These are phyloP conservation scores for Eulemur albifrons DNA, from an alignment of 2,797 vertebrate species.

Conservation along the genomic window DNA sequence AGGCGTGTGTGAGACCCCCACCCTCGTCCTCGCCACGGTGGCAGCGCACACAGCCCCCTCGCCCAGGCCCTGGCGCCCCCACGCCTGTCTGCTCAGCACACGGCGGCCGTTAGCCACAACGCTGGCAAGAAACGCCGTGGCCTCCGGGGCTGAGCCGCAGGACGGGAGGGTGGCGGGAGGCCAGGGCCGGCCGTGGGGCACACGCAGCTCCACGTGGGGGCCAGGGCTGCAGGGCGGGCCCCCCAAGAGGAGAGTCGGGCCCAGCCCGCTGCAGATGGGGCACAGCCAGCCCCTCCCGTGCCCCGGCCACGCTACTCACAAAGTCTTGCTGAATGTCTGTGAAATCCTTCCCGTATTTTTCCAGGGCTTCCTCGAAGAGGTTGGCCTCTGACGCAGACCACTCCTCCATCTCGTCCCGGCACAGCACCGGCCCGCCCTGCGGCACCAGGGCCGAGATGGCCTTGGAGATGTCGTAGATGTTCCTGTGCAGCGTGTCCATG, in stretches of 20 bases:
- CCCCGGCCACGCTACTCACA: slow-evolving; percentile 86
- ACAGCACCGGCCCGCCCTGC: slow-evolving; percentile 96
- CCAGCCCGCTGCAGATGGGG: background rate
- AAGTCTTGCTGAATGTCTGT: slow-evolving; percentile 98
- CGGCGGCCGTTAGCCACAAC: background rate
- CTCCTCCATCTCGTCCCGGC: slow-evolving; percentile 98
- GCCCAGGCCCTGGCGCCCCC: background rate
- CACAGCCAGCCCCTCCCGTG: background rate
- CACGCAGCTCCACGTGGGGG: too few relatives aligned
- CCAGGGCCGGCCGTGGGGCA: background rate
- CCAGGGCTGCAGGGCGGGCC: background rate
- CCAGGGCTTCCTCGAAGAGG: slow-evolving; percentile 96
- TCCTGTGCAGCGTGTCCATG: slow-evolving; percentile 97
- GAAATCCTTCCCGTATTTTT: slow-evolving; percentile 99
- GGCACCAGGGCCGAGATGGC: slow-evolving; percentile 96
- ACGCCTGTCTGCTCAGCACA: background rate
- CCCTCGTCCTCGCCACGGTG: rapidly evolving
- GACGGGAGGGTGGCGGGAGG: too few relatives aligned
- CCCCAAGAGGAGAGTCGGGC: background rate
- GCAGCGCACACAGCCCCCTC: rapidly evolving
- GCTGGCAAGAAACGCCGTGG: background rate
- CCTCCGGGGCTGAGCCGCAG: background rate
- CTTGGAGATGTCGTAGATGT: slow-evolving; percentile 94
- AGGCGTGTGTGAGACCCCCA: too few relatives aligned
- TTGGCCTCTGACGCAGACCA: slow-evolving; percentile 98